These are phyloP conservation scores for Anastatus disparis DNA, from an alignment of 1,140 invertebrate genomes.

Conservation along the genomic window DNA sequence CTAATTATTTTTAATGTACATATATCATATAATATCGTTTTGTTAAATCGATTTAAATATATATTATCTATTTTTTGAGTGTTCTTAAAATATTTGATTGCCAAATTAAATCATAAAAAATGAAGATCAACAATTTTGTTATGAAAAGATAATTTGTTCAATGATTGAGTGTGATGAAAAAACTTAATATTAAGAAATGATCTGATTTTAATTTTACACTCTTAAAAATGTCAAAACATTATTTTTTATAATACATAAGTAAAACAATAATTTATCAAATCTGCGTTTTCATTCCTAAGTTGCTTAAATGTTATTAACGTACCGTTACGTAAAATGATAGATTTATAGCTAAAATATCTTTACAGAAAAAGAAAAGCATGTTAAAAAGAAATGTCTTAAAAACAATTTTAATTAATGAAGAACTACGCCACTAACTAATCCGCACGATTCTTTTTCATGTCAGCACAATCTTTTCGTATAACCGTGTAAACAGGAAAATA, in stretches of 20 bases:
- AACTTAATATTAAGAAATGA: no score
- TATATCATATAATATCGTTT: background rate
- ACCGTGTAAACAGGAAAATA: no score
- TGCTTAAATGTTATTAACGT: constrained; percentile 18
- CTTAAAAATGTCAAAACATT: constrained; percentile 1
- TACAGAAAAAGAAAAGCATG: no score
- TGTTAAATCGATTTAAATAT: background rate
- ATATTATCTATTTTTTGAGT: background rate
- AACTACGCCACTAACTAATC: no score
- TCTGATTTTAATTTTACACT: background rate
- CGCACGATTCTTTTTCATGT: no score
- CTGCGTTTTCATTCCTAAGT: constrained; percentile 7
- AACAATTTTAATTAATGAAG: no score
- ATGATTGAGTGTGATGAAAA: no score
- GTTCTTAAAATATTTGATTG: constrained; percentile 19
- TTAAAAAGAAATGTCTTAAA: no score
- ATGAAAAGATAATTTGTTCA: constrained; percentile 7
- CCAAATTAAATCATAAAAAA: background rate
- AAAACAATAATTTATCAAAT: constrained; percentile 22
- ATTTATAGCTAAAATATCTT: constrained; percentile 29
- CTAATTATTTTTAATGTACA: background rate
- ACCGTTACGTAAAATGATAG: constrained; percentile 31
- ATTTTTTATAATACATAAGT: background rate
- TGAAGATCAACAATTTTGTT: background rate
- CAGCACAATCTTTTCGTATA: no score